phyloP scores from a whole-genome alignment of 2,113 vertebrate species.

The Onychorhynchus coronatus region DNA sequence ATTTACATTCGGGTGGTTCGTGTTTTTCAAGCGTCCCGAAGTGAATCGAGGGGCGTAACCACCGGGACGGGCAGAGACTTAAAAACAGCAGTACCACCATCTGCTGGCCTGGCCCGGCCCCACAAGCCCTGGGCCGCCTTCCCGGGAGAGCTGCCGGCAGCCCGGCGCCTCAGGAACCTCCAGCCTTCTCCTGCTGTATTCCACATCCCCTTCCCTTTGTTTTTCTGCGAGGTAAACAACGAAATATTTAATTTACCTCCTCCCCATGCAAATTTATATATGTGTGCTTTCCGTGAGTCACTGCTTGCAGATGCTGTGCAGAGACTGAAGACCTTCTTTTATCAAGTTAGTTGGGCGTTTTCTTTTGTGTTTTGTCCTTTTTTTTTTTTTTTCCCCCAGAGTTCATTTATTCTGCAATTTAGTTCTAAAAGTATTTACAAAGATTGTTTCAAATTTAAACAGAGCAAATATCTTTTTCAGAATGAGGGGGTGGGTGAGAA shows the following conservation, averaged over 20 bases:
- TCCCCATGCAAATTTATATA: not conserved
- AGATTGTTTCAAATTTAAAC: not conserved
- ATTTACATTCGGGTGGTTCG: not conserved
- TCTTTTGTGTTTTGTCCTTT: not conserved
- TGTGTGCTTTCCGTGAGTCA: too few relatives aligned
- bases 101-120: slow-evolving; percentile 52
- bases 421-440: not conserved
- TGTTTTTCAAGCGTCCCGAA: not conserved
- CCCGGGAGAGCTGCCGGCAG: not conserved
- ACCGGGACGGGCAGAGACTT: not conserved
- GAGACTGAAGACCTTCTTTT: not conserved
- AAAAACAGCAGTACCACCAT: slow-evolving; percentile 10
- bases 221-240: not conserved
- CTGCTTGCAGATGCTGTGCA: too few relatives aligned
- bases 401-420: not conserved
- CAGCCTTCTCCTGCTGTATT: not conserved
- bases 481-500: not conserved
- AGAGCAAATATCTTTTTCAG: not conserved
- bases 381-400: fast-evolving
- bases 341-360: not conserved
- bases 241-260: not conserved
- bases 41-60: not conserved
- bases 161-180: not conserved
- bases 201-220: too few relatives aligned
- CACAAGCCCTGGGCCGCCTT: not conserved